Percentiles rank a stretch among this genome's conserved stretches.
Conservation (phyloP, 2,113 vertebrate species). For the Lagopus muta region DNA sequence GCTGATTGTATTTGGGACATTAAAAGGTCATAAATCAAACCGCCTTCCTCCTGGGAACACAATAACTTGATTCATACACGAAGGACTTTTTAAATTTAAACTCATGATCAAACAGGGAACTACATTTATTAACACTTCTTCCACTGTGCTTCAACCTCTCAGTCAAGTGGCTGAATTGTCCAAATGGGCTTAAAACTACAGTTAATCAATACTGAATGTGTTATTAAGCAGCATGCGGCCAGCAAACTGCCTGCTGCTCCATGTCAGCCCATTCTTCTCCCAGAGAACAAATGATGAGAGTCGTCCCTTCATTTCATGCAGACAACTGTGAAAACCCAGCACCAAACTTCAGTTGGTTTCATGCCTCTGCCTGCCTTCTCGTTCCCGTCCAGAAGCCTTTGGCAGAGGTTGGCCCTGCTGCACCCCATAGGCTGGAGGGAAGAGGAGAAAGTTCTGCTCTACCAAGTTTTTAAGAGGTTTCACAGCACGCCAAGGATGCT, state of each 20-base stretch:
- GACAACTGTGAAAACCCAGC: constrained; percentile 19
- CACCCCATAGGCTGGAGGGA: accelerated
- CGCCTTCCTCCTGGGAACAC: constrained; percentile 41
- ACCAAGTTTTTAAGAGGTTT: not conserved
- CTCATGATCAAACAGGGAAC: constrained; percentile 47
- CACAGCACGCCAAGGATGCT: accelerated
- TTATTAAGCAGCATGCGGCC: constrained; percentile 65
- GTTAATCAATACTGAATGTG: constrained; percentile 71
- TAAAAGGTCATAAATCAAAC: constrained; percentile 66
- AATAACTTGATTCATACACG: constrained; percentile 15
- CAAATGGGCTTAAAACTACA: constrained; percentile 66
- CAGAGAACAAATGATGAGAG: constrained; percentile 44
- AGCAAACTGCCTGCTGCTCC: constrained; percentile 68
- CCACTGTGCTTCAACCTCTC: constrained; percentile 15
- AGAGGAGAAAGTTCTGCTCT: not conserved
- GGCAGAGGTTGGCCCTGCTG: not conserved
- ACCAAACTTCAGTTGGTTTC: constrained; percentile 29
- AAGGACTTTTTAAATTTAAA: constrained; percentile 70
- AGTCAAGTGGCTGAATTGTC: constrained; percentile 73
- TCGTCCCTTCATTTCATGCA: constrained; percentile 29
- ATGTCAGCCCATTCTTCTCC: constrained; percentile 60
- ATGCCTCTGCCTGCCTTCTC: not conserved
- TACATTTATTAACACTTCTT: constrained; percentile 63
- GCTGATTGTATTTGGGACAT: constrained; percentile 54
- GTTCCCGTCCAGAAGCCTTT: not conserved